Evolutionary conservation across 2,888 invertebrate genomes (phyloP), one percentile per base, ranked within the genome.

Genomic region (Caenorhabditis virilis): DNA sequence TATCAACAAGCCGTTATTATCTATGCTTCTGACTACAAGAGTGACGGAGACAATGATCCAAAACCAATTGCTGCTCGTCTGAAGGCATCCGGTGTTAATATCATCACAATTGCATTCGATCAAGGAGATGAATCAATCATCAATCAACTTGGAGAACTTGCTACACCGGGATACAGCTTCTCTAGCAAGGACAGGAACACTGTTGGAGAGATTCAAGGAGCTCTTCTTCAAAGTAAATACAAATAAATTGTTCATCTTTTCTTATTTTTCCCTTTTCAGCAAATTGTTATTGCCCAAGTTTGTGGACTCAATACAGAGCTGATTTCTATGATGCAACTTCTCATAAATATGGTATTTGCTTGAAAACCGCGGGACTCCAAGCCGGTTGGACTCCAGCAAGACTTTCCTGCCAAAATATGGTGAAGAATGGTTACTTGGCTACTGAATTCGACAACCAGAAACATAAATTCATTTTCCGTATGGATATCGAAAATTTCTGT

Each of bases 21-120:
- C n/a, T 63, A 63, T 26, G 50, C 60, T 15, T 23, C 27, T 38
- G 9, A 13, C 52, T 52, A 23, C 43, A 51, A 56, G 35, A 51
- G 52, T 26, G 9, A 41, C n/a, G 66, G 66, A 15, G 18, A 50
- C 1, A 23, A 48, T 26, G 48, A 58, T 33, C 62, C 67, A 25
- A 15, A 46, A 13, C 55, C 57, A 36, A 43, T 56, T 11, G 67
- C 67, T 18, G 53, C 57, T 20, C 54, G 56, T 30, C 43, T 67
- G 38, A 67, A 62, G 25, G 45, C 48, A 7, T 20, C 41, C 3
- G 67, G 67, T 20, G 57, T 50, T 11, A 50, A 23, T 18, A 41
- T 67, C 30, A 51, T 67, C 35, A 62, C 62, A n/a, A 62, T 67
- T 16, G 61, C 58, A 13, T 67, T 53, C 48, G 26, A 67, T 39